phyloP scores from a whole-genome alignment of 2,113 vertebrate species.

The Nicator chloris region DNA sequence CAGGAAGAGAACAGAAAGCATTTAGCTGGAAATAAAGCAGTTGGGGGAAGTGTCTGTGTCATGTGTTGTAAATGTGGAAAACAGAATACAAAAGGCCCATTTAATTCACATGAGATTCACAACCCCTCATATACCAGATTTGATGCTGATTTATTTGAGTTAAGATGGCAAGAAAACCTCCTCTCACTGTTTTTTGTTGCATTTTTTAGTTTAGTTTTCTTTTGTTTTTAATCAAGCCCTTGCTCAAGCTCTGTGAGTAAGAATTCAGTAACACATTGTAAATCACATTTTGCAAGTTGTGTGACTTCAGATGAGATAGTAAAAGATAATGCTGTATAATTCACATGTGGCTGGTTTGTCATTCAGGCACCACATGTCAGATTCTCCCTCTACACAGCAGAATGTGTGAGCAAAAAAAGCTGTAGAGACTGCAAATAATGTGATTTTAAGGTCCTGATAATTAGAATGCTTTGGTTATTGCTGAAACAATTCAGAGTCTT shows the following conservation, averaged over 20 bases:
- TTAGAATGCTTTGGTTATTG: not conserved
- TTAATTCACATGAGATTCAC: not conserved
- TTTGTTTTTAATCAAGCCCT: constrained; percentile 60
- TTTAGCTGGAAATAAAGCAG: not conserved
- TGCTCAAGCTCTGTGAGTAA: constrained; percentile 33
- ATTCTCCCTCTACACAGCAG: not conserved
- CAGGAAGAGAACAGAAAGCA: not conserved
- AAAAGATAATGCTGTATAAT: constrained; percentile 45
- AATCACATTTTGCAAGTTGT: constrained; percentile 50
- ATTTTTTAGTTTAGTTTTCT: constrained; percentile 19
- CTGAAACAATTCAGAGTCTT: not conserved
- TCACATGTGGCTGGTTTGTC: constrained; percentile 35
- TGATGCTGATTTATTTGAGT: constrained; percentile 42
- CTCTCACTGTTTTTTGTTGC: not conserved
- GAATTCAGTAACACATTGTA: constrained; percentile 45
- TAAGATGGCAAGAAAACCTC: constrained; percentile 33
- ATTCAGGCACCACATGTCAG: constrained; percentile 48
- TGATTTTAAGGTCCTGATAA: not conserved
- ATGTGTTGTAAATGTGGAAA: constrained; percentile 35
- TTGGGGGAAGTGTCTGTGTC: not conserved
- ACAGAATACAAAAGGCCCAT: constrained; percentile 10
- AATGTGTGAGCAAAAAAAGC: not conserved
- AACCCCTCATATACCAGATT: not conserved
- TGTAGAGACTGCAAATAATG: not conserved
- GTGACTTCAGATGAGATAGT: constrained; percentile 47